phyloP scores from a whole-genome alignment of 2,888 invertebrate species.

The Steromphala cineraria region DNA sequence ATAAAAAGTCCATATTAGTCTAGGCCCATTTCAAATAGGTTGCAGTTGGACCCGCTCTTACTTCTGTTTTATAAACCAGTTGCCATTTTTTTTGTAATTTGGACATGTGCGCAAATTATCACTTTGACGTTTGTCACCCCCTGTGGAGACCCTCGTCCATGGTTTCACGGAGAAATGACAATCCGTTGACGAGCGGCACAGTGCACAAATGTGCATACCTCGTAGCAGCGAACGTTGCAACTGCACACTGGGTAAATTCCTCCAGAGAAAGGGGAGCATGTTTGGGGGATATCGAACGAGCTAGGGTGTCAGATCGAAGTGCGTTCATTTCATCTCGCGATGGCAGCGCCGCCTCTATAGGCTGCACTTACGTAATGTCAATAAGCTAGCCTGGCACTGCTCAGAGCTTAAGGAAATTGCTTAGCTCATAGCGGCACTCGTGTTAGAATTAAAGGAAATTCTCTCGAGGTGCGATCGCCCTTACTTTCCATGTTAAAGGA shows the following conservation, averaged over 20 bases:
- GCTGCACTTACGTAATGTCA: slow-evolving; percentile 18
- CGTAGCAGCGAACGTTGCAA: not conserved
- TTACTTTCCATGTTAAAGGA: slow-evolving; percentile 15
- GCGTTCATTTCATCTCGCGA: not conserved
- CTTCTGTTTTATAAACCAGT: slow-evolving; percentile 1
- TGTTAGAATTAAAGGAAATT: slow-evolving; percentile 14
- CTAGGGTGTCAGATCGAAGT: slow-evolving; percentile 6
- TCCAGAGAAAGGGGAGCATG: not conserved
- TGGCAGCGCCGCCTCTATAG: too few species aligned
- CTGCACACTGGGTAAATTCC: slow-evolving; percentile 16
- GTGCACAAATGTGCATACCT: not conserved
- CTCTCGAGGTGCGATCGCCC: slow-evolving; percentile 4
- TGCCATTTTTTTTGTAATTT: slow-evolving; percentile 8
- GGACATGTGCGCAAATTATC: slow-evolving; percentile 20
- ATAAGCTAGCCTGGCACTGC: not conserved
- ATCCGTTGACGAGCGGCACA: not conserved
- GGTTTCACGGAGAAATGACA: slow-evolving; percentile 11
- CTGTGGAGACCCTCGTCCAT: not conserved
- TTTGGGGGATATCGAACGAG: slow-evolving; percentile 7
- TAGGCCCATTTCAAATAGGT: not conserved
- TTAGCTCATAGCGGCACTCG: not conserved
- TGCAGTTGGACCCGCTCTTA: not conserved
- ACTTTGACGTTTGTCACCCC: slow-evolving; percentile 17
- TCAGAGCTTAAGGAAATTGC: slow-evolving; percentile 13
- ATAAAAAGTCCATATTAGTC: slow-evolving; percentile 5